Evolutionary conservation across 2,113 vertebrate species (phyloP).

Genomic region (Podilymbus podiceps): DNA sequence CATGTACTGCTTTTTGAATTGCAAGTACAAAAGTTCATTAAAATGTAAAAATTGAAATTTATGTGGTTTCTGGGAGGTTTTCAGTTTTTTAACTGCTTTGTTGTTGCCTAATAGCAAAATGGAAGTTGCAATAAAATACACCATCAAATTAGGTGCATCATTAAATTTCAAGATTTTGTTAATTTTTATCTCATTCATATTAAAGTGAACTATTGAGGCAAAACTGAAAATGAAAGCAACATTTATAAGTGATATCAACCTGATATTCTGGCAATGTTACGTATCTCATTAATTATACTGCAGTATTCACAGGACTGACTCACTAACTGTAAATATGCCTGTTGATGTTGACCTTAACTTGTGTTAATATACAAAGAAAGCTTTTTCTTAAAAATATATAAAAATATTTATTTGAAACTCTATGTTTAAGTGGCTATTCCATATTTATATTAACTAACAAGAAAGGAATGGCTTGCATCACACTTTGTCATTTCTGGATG

Average conservation of each 20-base stretch:
- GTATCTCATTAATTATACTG: neutral
- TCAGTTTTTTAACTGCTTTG: neutral
- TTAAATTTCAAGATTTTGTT: neutral
- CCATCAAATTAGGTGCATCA: neutral
- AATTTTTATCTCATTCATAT: conserved; percentile 25
- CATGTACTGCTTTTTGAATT: neutral
- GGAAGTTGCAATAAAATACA: neutral
- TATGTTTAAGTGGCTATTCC: conserved; percentile 25
- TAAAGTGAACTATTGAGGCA: neutral
- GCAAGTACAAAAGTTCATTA: neutral
- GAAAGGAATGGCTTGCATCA: neutral
- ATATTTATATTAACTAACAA: neutral
- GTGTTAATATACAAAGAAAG: neutral
- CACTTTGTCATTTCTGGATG: neutral
- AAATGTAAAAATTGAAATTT: neutral
- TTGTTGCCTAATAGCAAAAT: neutral
- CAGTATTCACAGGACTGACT: neutral
- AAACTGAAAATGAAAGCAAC: neutral
- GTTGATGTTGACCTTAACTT: conserved; percentile 20
- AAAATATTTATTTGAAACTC: conserved; percentile 46
- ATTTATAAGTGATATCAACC: conserved; percentile 14
- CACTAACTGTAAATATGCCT: neutral
- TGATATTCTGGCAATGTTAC: neutral
- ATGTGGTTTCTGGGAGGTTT: neutral
- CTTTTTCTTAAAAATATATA: conserved; percentile 22